Evolutionary conservation across 2,113 vertebrate genomes (phyloP), one percentile per base, ranked within the genome.

Genomic region (Sceloporus undulatus): DNA sequence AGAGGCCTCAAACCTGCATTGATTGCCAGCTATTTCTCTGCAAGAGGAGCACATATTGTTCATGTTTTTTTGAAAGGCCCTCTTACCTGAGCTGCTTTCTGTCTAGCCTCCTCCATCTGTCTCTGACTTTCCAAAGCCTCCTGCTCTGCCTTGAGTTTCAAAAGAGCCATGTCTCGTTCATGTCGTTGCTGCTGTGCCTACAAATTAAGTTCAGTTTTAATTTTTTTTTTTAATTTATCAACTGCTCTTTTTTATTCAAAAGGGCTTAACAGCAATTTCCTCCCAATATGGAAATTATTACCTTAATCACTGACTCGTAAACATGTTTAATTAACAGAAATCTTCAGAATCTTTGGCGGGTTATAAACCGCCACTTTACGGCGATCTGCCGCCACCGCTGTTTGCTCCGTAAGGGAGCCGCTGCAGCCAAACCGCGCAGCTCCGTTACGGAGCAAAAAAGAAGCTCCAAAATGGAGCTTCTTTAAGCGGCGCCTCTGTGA

Each of bases 131-230:
- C 98, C 90, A 99, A 95, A n/a, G 98, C 97, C 92, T 99, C 98
- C 93, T 98, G 97, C 75, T 99, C 98, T 0, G 98, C 97, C 90
- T 98, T 98, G 87, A 98, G 92, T 94, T 98, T 99, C 94, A 98
- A 91, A 90, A 98, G 97, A 8, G 98, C 97, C 71, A 99, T 94
- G 82, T 99, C 98, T 68, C 95, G 96, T 88, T 99, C 98, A 75
- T 99, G 98, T 34, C 96, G 97, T 82, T 99, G 98, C 93, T 99
- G 98, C 87, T 99, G 98, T 82, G 98, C 97, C 99, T 99, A 94
- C 16, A 89, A 79, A 91, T 65, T 1, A 92, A 86, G 80, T 74
- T 76, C 9, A 86, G 82, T 78, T 76, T 16, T 76, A 79, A 8
- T 85, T 92, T 86, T 71, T 81, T 68, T 62, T n/a, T 52, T 70